Conservation (phyloP, 2,797 vertebrate genomes). For the Hydrophis major region DNA sequence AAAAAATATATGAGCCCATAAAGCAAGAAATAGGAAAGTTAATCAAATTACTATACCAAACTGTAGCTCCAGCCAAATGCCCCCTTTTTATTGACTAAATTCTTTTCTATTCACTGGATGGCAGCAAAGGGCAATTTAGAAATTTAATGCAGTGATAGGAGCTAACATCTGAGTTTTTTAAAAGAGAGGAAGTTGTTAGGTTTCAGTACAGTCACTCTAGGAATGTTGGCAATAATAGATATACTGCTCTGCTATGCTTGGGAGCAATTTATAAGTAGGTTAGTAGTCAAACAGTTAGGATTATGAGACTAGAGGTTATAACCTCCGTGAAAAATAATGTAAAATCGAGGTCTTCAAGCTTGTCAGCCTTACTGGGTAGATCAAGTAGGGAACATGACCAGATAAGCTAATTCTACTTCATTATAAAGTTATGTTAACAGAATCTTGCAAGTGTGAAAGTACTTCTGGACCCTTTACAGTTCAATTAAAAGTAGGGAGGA, state of each 20-base stretch:
- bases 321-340: background rate
- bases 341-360: background rate
- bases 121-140: background rate
- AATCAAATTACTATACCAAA: background rate
- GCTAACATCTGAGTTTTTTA: background rate
- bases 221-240: conserved; percentile 4
- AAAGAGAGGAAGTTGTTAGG: background rate
- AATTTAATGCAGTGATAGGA: background rate
- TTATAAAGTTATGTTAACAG: background rate
- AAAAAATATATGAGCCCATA: background rate
- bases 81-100: background rate
- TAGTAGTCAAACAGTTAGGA: background rate
- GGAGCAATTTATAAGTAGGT: background rate
- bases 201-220: background rate
- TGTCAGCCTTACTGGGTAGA: background rate
- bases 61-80: background rate
- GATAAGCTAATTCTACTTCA: background rate
- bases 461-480: background rate
- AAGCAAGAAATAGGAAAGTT: background rate
- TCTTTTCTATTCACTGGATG: background rate
- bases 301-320: background rate
- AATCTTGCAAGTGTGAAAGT: background rate
- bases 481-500: background rate
- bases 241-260: background rate
- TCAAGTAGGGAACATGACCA: background rate